Conservation (phyloP, 92 coral and sea anemone species). For the Palythoa caribaeorum region DNA sequence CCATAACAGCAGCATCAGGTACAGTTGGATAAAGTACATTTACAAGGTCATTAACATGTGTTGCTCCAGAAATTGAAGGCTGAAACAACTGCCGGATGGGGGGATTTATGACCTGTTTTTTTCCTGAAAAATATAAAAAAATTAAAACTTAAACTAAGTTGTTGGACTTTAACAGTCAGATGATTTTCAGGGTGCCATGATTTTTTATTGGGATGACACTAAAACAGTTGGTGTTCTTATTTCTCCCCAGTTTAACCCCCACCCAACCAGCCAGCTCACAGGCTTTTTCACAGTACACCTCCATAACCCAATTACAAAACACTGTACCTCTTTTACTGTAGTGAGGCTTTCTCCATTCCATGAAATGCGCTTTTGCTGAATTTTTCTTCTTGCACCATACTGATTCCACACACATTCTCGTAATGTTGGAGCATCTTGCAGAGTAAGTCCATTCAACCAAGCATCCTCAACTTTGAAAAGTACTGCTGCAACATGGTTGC, state of each 20-base stretch:
- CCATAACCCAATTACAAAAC: conserved; percentile 8
- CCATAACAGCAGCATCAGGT: conserved; percentile 65
- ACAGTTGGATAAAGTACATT: conserved; percentile 53
- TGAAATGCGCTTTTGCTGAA: conserved; percentile 56
- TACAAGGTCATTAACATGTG: conserved; percentile 49
- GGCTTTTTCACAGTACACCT: conserved; percentile 12
- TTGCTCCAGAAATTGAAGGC: conserved; percentile 20
- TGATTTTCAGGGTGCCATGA: conserved; percentile 32
- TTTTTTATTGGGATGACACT: conserved; percentile 14
- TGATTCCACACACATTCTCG: conserved; percentile 69
- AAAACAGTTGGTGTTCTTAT: conserved; percentile 38
- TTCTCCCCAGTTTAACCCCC: conserved; percentile 6
- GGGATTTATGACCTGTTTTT: conserved; percentile 37
- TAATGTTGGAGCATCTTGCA: conserved; percentile 57
- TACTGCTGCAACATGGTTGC: conserved; percentile 76
- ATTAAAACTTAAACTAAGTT: conserved; percentile 22
- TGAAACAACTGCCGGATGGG: conserved; percentile 36
- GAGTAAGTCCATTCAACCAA: conserved; percentile 64
- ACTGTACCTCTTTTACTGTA: conserved; percentile 60
- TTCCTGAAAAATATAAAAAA: conserved; percentile 28
- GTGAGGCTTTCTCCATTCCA: conserved; percentile 65
- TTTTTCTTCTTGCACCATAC: conserved; percentile 61
- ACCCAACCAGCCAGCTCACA: conserved; percentile 21
- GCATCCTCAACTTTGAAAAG: conserved; percentile 73
- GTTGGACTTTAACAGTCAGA: conserved; percentile 38